A percentile compares a stretch with the other conserved stretches of the same genome.
These are phyloP conservation scores for Microdon myrmicae DNA, from an alignment of 2,888 invertebrate species.

Conservation along the genomic window DNA sequence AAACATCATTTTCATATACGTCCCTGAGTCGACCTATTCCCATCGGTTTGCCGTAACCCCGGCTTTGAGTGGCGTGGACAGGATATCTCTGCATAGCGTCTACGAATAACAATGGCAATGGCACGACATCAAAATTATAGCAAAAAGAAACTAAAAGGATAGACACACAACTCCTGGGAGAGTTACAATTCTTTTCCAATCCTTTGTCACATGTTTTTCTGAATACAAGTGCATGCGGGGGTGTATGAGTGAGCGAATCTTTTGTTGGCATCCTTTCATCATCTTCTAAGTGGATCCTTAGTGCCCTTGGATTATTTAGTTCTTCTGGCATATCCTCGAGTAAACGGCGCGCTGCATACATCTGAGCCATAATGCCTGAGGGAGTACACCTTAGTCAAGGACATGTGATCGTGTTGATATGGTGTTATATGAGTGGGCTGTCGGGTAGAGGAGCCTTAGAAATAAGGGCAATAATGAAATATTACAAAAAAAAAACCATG, in stretches of 20 bases:
- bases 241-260: background rate
- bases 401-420: slow-evolving; percentile 17
- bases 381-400: background rate
- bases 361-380: slow-evolving; percentile 8
- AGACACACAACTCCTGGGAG: too few species aligned
- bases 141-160: slow-evolving; percentile 1
- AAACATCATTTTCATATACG: slow-evolving; percentile 30
- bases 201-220: background rate
- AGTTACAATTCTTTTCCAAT: slow-evolving; percentile 6
- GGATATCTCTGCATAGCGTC: slow-evolving; percentile 20
- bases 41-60: too few species aligned
- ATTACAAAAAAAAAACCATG: slow-evolving; percentile 15
- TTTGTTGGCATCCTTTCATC: background rate
- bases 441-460: slow-evolving; percentile 3
- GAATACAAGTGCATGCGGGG: slow-evolving; percentile 6
- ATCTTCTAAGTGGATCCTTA: slow-evolving; percentile 5
- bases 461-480: slow-evolving; percentile 19
- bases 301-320: slow-evolving; percentile 23
- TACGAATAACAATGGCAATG: slow-evolving; percentile 14
- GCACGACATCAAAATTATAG: background rate
- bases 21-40: background rate
- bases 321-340: slow-evolving; percentile 9
- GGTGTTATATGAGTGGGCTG: background rate
- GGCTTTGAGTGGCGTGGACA: background rate
- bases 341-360: slow-evolving; percentile 17